Base-by-base conservation (phyloP, 1,140 invertebrate species). In the Aphelinus atriplicis region DNA sequence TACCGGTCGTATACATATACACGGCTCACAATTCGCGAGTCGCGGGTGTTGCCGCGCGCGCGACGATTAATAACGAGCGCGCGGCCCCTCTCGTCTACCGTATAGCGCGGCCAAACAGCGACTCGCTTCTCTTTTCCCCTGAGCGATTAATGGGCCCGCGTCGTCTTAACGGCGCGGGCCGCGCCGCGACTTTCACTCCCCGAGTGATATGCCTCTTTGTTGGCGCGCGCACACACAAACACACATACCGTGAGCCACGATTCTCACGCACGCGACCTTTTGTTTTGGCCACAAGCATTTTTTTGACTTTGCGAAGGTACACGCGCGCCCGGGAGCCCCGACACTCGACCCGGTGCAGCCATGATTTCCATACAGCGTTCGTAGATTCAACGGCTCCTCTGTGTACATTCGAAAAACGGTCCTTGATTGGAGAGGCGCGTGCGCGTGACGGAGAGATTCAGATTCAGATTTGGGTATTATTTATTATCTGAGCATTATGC, bases 81-180 rank as follows among this genome's bases (percentile, higher is more conserved):
- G 69, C 47, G 69, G 69, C 50, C 26, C 26, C 26, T 26, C 26
- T 26, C 26, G 26, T 26, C 26, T 26, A 26, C 26, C 26, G 26
- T 26, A 26, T 26, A 26, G 26, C 26, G 26, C 26, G 26, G 26
- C 26, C 26, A 26, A 26, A 26, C 26, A 26, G 26, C 26, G 26
- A 26, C 26, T 26, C 26, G 26, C 26, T 26, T 26, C 26, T 26
- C 26, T 26, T 26, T 26, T 77, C 72, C 74, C 62, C 58, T 77
- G 78, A 82, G 26, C 26, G 26, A 81, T 81, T 81, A 83, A 84
- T 81, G 80, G 78, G 72, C 63, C 72, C 72, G 73, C 76, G 79
- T 80, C 61, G 78, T 67, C 81, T 80, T 78, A 68, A 79, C 77
- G 64, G 76, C 77, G 71, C 26, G 26, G 26, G 26, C 26, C 26